These are phyloP conservation scores for Mus minutoides DNA, from an alignment of 2,797 vertebrate genomes.

Conservation along the genomic window DNA sequence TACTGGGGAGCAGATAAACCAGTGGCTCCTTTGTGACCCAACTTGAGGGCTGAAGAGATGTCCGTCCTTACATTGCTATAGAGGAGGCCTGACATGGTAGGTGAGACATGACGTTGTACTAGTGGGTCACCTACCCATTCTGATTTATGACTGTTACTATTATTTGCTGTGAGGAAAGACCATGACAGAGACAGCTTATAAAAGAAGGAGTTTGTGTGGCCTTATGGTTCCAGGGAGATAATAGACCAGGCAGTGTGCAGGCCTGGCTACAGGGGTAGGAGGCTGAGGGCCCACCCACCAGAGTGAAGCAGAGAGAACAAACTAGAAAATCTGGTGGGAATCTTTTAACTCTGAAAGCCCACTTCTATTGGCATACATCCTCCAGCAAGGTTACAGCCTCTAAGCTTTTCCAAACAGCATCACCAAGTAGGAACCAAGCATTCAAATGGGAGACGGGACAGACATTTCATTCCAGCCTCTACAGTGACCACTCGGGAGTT, in stretches of 20 bases:
- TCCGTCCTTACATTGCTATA: not conserved
- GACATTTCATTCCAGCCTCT: not conserved
- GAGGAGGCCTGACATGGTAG: not conserved
- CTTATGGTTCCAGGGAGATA: not conserved
- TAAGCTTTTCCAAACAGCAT: not conserved
- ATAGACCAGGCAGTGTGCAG: no score
- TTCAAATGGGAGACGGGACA: not conserved
- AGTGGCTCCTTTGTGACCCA: not conserved
- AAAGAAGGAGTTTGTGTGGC: not conserved
- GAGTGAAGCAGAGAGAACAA: not conserved
- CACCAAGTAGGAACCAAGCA: not conserved
- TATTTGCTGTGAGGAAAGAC: not conserved
- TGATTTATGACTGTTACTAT: not conserved
- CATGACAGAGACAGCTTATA: not conserved
- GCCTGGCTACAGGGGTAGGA: not conserved
- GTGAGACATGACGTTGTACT: not conserved
- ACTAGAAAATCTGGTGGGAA: not conserved
- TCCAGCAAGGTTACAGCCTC: not conserved
- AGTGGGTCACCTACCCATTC: accelerated
- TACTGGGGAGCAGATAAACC: not conserved
- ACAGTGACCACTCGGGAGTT: not conserved
- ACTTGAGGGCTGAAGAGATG: not conserved
- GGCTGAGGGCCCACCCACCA: no score
- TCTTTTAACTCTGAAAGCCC: not conserved
- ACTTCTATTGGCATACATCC: no score